Evolutionary conservation across 92 coral and sea anemone species (phyloP), one percentile per base, ranked within the genome.

Genomic region (Siderastrea radians): DNA sequence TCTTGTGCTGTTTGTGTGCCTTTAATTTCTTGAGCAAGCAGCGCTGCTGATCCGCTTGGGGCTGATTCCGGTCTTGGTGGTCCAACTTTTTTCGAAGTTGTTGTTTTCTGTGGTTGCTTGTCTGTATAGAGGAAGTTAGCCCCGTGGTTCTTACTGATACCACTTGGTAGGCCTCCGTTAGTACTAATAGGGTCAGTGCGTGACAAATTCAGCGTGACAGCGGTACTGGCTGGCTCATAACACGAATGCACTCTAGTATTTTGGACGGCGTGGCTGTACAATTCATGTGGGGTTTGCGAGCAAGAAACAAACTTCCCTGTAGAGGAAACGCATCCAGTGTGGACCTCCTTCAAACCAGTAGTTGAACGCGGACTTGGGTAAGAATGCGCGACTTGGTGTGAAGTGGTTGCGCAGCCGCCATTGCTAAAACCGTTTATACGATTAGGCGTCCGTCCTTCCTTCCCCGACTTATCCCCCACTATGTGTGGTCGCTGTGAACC

Each of bases 231-330:
- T 46, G 68, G 7, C 6, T 71, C 78, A 13, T 71, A 53, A 12
- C 78, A n/a, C 15, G 86, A 82, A 45, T 69, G 77, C 16, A 58
- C 77, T 70, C 77, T 69, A 14, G 86, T n/a, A 68, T 71, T 81
- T 38, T 16, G 68, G 13, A 38, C 48, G 57, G 48, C 64, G 11
- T 82, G 78, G 5, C 68, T 57, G 86, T 82, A 55, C 68, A 71
- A 48, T 9, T 44, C 6, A 11, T 57, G 67, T 5, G 65, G 68
- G 4, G 78, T 14, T 48, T 70, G 86, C 9, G 86, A 19, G 26
- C 38, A 44, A 5, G 55, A 46, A 54, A 57, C 19, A 58, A 46
- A 5, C 60, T 82, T 82, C 46, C 64, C 86, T n/a, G 75, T 82
- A 45, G 66, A 49, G 6, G 11, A 49, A 8, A 11, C 58, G 16